phyloP scores from a whole-genome alignment of 2,797 vertebrate species.

The Lophotriccus pileatus region DNA sequence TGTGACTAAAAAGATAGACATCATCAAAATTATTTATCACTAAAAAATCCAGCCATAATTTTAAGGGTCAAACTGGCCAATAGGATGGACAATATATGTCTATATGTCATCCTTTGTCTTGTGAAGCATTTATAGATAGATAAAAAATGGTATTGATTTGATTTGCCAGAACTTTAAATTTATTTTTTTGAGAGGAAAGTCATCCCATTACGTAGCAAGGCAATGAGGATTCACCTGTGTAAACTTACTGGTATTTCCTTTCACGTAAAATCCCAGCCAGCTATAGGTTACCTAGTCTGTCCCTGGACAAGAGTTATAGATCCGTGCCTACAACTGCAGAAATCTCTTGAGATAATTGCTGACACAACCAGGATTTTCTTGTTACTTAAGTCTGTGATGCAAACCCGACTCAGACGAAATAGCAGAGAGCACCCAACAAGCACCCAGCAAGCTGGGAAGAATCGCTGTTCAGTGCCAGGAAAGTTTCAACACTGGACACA shows the following conservation, averaged over 20 bases:
- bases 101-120: neutral
- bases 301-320: neutral
- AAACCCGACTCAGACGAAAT: neutral
- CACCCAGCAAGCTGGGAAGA: neutral
- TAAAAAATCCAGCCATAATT: neutral
- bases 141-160: neutral
- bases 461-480: neutral
- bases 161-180: neutral
- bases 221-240: neutral
- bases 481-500: neutral
- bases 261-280: neutral
- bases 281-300: neutral
- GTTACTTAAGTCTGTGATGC: neutral
- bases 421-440: neutral
- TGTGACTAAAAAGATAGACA: neutral
- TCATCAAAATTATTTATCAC: neutral
- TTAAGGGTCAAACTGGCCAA: neutral
- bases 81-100: neutral
- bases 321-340: neutral
- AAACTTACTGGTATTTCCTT: neutral
- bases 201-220: neutral
- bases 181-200: neutral
- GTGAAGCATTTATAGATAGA: neutral
- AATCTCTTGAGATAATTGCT: neutral
- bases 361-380: neutral